Percentiles rank a stretch among this genome's conserved stretches.
Conservation (phyloP, 2,797 vertebrate genomes). For the Microhierax caerulescens region DNA sequence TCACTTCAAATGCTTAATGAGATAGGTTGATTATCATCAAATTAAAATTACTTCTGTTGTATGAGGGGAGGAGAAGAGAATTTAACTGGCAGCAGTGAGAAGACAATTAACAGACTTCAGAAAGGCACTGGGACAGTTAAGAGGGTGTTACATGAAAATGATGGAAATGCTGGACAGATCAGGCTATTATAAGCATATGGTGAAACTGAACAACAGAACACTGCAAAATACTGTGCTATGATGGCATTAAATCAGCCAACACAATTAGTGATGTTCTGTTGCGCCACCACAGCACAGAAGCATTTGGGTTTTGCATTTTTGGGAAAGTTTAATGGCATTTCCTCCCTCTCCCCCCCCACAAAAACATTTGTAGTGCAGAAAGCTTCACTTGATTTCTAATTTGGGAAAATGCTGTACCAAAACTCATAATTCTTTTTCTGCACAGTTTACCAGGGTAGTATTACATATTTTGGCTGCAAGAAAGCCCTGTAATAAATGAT, state of each 20-base stretch:
- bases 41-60: neutral
- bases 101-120: neutral
- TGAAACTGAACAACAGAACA: neutral
- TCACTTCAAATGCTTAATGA: neutral
- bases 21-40: neutral
- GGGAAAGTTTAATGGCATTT: neutral
- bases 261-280: neutral
- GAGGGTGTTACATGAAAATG: neutral
- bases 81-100: neutral
- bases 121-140: neutral
- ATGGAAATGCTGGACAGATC: neutral
- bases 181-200: neutral
- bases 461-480: neutral
- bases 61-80: neutral
- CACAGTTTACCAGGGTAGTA: neutral
- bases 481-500: neutral
- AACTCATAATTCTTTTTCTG: neutral
- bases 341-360: neutral
- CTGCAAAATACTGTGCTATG: neutral
- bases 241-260: neutral
- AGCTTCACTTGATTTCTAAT: neutral
- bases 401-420: neutral
- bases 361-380: neutral
- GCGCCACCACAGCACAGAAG: neutral
- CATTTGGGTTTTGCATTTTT: neutral